Base-by-base conservation (phyloP, 2,888 invertebrate genomes). In the Prenolepis imparis region DNA sequence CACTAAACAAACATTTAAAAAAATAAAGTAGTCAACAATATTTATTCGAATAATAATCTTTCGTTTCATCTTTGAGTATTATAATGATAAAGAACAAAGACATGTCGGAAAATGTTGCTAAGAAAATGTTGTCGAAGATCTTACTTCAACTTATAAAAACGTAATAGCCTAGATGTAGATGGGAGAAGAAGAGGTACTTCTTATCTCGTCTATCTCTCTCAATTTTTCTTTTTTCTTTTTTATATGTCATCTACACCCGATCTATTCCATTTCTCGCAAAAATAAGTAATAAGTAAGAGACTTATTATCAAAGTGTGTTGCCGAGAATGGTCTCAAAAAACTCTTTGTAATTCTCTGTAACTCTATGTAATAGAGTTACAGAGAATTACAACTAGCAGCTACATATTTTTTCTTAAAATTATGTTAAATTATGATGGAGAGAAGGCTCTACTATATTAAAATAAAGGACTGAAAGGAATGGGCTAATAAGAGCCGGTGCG, bases 121-220 rank as follows among this genome's bases (percentile, higher is more conserved):
- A 86, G 83, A 87, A 87, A 85, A 82, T 82, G 82, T 85, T 70
- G 73, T 72, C 88, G 85, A 83, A 83, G 86, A 90, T 89, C 89
- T 90, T 90, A 90, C 84, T 86, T 89, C 86, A 90, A 82, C 88
- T 90, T 83, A 48, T 83, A 85, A 74, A 87, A 90, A 89, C 84
- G 84, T 83, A 86, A 85, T 84, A 83, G 81, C 83, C 84, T 28
- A 90, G 90, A 90, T 90, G 87, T 84, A 82, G 61, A 72, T 44
- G 78, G 64, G 44, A 64, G 44, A 70, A 78, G 18, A 83, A 85
- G 48, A 82, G 44, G 24, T 9, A 11, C 32, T 48, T 67, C 48
- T 74, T 41, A 36, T 67, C 39, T 28, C 28, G 28, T 28, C 1
- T 28, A 5, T 70, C 21, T 57, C 32, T 59, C 39, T 3, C n/a